Base-by-base conservation (phyloP, 2,113 vertebrate genomes). In the Tiliqua scincoides region DNA sequence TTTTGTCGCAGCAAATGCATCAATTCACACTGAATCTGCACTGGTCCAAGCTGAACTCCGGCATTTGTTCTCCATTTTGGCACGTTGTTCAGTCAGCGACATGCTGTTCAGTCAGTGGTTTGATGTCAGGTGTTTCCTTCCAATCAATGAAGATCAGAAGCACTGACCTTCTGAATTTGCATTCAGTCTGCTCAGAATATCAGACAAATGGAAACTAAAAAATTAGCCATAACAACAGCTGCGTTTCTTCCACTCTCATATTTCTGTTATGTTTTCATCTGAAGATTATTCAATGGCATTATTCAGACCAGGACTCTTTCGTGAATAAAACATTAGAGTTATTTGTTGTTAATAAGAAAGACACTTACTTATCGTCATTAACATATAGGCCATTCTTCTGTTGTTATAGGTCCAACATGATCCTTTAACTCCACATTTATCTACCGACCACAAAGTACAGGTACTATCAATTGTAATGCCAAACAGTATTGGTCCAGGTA, bases 401-500 rank as follows among this genome's bases (percentile, higher is more conserved):
- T 97, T 97, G 85, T 97, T 85, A 88, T 97, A 97, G 52, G 93
- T 62, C 97, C 94, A 97, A 84, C 97, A 97, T 52, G 96, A 96
- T 91, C 97, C 97, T 95, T 87, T 92, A 79, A 3, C 65, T n/a
- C 93, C 93, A 94, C 96, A 97, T 32, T 96, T 92, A 52, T 96
- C 91, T n/a, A 94, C 1, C 89, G 96, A 94, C 97, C 97, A 97
- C 3, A 97, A 91, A 72, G 91, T 87, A 85, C 97, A 97, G 14
- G 96, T 95, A 81, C 85, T 91, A 76, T 97, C 97, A 91, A 97
- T 97, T 74, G 93, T 91, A 85, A 93, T 14, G 18, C 97, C 97
- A 93, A 97, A 97, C 77, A 97, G 85, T 93, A 97, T 96, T n/a
- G 97, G 97, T 75, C 97, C 97, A 85, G 97, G 97, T 89, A 97